Evolutionary conservation across 1,140 invertebrate genomes (phyloP).

Genomic region (Penaeus chinensis): DNA sequence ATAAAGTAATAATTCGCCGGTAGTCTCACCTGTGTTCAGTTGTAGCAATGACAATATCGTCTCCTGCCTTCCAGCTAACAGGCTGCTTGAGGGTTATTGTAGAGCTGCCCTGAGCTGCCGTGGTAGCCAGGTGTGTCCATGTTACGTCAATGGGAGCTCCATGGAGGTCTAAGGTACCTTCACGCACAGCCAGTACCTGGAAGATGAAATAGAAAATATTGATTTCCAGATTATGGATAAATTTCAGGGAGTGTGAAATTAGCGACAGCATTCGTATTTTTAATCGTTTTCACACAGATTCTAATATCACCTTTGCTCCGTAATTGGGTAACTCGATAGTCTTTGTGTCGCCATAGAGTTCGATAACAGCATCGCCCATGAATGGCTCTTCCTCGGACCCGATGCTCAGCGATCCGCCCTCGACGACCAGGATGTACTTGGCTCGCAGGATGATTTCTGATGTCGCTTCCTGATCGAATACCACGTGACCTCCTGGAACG

Average conservation of each 20-base stretch:
- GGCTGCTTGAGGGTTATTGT: conserved; percentile 38
- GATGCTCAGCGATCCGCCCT: conserved; percentile 48
- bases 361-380: conserved; percentile 47
- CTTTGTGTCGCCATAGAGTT: conserved; percentile 42
- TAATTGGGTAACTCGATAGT: conserved; percentile 52
- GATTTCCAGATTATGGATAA: not conserved
- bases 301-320: conserved; percentile 43
- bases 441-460: conserved; percentile 32
- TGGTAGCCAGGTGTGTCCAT: conserved; percentile 51
- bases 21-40: conserved; percentile 47
- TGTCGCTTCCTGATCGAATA: conserved; percentile 47
- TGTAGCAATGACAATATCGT: conserved; percentile 58
- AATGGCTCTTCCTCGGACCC: conserved; percentile 49
- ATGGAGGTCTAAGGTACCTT: conserved; percentile 59
- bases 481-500: conserved; percentile 50
- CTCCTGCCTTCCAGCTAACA: conserved; percentile 54
- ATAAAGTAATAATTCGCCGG: not conserved
- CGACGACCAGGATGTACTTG: conserved; percentile 58
- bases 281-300: not conserved
- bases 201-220: too few relatives aligned
- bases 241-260: not conserved
- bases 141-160: conserved; percentile 40
- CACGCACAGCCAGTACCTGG: conserved; percentile 54
- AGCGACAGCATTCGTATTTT: not conserved
- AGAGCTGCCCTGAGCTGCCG: conserved; percentile 33